Percentiles rank a stretch among this genome's conserved stretches.
These are phyloP conservation scores for Suncus etruscus DNA, from an alignment of 2,113 vertebrate species.

Conservation along the genomic window DNA sequence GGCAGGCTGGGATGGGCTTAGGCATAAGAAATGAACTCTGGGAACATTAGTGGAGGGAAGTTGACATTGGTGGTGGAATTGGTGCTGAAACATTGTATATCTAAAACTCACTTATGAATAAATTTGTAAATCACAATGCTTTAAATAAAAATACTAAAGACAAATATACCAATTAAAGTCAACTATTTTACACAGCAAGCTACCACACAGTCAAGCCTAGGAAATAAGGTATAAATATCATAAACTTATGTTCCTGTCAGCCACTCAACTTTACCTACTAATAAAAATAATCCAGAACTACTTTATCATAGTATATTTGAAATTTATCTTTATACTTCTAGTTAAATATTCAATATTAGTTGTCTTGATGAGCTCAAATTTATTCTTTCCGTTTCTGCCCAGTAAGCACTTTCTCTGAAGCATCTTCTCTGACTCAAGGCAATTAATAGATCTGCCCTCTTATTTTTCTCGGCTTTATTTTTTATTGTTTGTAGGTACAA, in stretches of 20 bases:
- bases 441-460: neutral
- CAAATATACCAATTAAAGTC: neutral
- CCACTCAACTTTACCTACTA: neutral
- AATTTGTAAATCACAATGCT: too few species aligned
- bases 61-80: too few species aligned
- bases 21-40: too few species aligned
- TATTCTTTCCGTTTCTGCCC: neutral
- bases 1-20: too few species aligned
- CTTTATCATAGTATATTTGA: neutral
- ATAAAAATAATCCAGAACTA: neutral
- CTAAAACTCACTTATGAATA: too few species aligned
- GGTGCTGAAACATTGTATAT: too few species aligned
- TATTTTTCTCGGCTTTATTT: neutral
- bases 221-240: neutral
- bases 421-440: neutral
- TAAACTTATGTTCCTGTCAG: neutral
- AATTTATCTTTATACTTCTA: neutral
- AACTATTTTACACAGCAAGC: conserved; percentile 39
- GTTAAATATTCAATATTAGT: neutral
- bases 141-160: too few species aligned
- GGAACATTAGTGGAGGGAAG: too few species aligned
- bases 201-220: neutral
- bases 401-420: neutral
- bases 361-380: neutral
- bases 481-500: neutral